Percentiles rank a stretch among this genome's conserved stretches.
Evolutionary conservation across 2,888 invertebrate genomes (phyloP).

Genomic region (Diplazon laetatorius): DNA sequence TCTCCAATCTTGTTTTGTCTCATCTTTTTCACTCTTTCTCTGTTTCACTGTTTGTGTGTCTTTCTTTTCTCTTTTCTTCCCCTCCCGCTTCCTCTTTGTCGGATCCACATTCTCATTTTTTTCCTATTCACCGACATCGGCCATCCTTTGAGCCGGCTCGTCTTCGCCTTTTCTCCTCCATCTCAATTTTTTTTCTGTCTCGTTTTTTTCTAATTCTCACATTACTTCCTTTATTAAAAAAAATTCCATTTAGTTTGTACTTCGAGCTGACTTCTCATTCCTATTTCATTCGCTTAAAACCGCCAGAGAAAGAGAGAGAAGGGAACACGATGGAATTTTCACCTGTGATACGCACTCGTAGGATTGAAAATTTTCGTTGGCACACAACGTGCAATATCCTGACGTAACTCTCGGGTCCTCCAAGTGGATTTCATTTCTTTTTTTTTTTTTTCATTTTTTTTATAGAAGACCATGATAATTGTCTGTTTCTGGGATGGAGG

Average conservation of each 20-base stretch:
- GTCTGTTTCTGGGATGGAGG: too few relatives aligned
- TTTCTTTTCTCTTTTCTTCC: too few relatives aligned
- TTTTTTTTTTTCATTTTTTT: too few relatives aligned
- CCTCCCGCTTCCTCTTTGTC: neutral
- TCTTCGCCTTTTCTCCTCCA: conserved; percentile 25
- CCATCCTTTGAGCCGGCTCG: conserved; percentile 53
- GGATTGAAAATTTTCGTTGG: conserved; percentile 3
- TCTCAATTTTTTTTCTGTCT: neutral
- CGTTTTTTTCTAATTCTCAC: conserved; percentile 6
- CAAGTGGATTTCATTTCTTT: too few relatives aligned
- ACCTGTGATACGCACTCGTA: conserved; percentile 7
- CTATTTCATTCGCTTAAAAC: conserved; percentile 9
- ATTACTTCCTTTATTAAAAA: too few relatives aligned
- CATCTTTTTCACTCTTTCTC: conserved; percentile 6
- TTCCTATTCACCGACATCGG: conserved; percentile 57
- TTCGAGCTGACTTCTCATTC: conserved; percentile 7
- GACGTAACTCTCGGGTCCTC: neutral
- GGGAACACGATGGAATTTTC: too few relatives aligned
- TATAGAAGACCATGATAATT: too few relatives aligned
- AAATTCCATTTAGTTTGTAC: too few relatives aligned
- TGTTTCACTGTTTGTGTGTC: neutral
- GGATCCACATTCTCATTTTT: conserved; percentile 63
- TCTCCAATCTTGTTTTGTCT: too few relatives aligned
- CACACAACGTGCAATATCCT: neutral
- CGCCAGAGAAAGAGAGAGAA: too few relatives aligned